Conservation (phyloP, 2,888 invertebrate species). For the Pachydiplax longipennis region DNA sequence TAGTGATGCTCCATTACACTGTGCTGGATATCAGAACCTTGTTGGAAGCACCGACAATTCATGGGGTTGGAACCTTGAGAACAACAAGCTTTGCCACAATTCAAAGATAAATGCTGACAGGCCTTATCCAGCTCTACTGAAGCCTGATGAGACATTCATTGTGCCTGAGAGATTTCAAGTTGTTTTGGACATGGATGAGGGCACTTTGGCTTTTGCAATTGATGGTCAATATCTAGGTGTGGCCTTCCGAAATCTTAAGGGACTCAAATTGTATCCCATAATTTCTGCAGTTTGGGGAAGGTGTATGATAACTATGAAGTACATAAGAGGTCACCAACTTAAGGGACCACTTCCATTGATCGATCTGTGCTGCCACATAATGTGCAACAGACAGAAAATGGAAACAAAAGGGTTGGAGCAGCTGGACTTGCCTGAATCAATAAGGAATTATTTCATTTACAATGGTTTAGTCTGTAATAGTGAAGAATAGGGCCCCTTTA, state of each 20-base stretch:
- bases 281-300: slow-evolving; percentile 99
- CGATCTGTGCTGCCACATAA: slow-evolving; percentile 96
- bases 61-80: slow-evolving; percentile 98
- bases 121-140: slow-evolving; percentile 92
- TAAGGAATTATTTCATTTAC: slow-evolving; percentile 93
- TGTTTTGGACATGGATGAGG: slow-evolving; percentile 99
- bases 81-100: slow-evolving; percentile 94
- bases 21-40: slow-evolving; percentile 93
- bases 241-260: slow-evolving; percentile 96
- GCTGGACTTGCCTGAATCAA: slow-evolving; percentile 88
- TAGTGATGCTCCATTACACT: slow-evolving; percentile 93
- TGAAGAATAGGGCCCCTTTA: not conserved
- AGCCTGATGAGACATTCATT: slow-evolving; percentile 95
- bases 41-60: slow-evolving; percentile 97
- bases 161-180: slow-evolving; percentile 93
- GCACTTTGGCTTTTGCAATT: slow-evolving; percentile 97
- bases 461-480: slow-evolving; percentile 78
- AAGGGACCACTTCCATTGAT: slow-evolving; percentile 97
- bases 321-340: slow-evolving; percentile 98
- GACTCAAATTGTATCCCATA: slow-evolving; percentile 96
- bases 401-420: slow-evolving; percentile 83
- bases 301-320: slow-evolving; percentile 99
- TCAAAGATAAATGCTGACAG: slow-evolving; percentile 85
- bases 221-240: slow-evolving; percentile 97
- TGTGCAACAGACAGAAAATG: slow-evolving; percentile 93